A percentile compares a stretch with the other conserved stretches of the same genome.
Evolutionary conservation across 1,140 invertebrate genomes (phyloP).

Genomic region (Aphelinus atriplicis): DNA sequence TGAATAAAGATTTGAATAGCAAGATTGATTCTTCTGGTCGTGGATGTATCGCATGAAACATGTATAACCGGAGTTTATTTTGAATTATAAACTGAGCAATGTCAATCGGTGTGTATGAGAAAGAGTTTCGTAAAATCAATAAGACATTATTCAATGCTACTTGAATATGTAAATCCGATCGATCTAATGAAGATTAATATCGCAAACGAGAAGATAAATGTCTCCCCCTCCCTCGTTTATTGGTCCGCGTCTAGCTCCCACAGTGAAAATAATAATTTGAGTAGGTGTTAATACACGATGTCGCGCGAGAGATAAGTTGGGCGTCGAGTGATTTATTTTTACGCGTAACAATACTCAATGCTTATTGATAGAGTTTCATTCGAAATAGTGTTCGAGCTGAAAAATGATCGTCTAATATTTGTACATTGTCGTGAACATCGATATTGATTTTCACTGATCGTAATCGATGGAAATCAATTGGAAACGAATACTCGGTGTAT

Average conservation of each 20-base stretch:
- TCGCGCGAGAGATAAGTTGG: conserved; percentile 10
- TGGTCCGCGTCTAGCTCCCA: background rate
- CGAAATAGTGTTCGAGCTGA: conserved; percentile 14
- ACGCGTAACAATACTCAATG: conserved; percentile 34
- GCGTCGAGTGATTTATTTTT: conserved; percentile 27
- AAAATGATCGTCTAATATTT: conserved; percentile 14
- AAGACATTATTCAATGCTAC: conserved; percentile 32
- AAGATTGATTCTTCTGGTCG: too few relatives aligned
- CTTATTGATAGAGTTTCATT: conserved; percentile 22
- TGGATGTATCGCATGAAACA: too few relatives aligned
- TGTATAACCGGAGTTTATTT: too few relatives aligned
- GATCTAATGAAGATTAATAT: conserved; percentile 34
- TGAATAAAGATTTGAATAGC: too few relatives aligned
- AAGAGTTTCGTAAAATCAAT: background rate
- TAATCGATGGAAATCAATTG: background rate
- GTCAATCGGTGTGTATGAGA: too few relatives aligned
- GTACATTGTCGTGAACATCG: conserved; percentile 10
- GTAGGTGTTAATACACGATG: conserved; percentile 32
- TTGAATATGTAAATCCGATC: conserved; percentile 12
- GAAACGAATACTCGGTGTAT: too few relatives aligned
- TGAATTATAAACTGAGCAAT: too few relatives aligned
- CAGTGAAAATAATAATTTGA: conserved; percentile 19
- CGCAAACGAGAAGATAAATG: conserved; percentile 24
- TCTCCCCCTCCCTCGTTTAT: background rate
- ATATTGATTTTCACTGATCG: conserved; percentile 31